Evolutionary conservation across 1,140 invertebrate species (phyloP), one percentile per base, ranked within the genome.

Genomic region (Ceratina calcarata): DNA sequence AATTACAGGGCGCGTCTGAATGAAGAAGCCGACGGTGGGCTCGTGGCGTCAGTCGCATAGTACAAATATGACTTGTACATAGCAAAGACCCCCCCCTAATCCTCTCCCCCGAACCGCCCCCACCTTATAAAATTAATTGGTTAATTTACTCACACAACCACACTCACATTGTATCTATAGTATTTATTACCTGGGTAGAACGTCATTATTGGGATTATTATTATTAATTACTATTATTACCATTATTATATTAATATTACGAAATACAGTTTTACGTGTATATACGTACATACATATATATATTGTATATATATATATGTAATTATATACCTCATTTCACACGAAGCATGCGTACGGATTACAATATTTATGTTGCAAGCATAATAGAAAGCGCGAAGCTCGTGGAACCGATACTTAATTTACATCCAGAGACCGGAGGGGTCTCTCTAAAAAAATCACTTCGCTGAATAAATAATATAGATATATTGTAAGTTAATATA

Each of bases 171-270:
- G 92, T 93, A 93, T 92, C 91, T 93, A 93, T 93, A 93, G 92
- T 93, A 93, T 93, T 93, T 93, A 93, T 93, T 93, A 93, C 91
- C 92, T 93, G 93, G 92, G 91, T 93, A 93, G 92, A 91, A 92
- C 83, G 89, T 91, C 91, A 93, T 92, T 92, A 92, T 92, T 93
- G 91, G 92, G 92, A 93, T 93, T 92, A 93, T 92, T 92, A 93
- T 91, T 91, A 92, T 91, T 91, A 91, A 92, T 91, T 90, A 92
- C 83, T 86, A 90, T 86, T 88, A 89, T 85, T 89, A 89, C 74
- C 85, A 91, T 91, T 91, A 91, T 91, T 91, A 91, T 91, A 91
- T 90, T 91, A 91, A 90, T 90, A 92, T 90, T 92, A 93, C 88
- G 89, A 93, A 93, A 93, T 93, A 93, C 91, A 92, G 88, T 93